phyloP scores from a whole-genome alignment of 2,113 vertebrate genomes.

The Mustela nigripes region DNA sequence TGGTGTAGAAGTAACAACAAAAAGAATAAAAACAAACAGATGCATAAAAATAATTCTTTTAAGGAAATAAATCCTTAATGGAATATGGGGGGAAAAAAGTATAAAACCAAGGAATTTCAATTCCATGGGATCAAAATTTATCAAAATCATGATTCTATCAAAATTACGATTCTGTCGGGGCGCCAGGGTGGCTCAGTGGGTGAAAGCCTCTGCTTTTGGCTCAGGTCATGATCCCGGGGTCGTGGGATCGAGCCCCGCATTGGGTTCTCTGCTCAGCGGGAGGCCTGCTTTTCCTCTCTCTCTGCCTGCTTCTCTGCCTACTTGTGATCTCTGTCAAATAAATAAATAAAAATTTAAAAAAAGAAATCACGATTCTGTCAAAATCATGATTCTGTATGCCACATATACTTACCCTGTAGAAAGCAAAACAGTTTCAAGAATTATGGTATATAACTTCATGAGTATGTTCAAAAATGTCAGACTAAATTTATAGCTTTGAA shows the following conservation, averaged over 20 bases:
- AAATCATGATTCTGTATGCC: neutral
- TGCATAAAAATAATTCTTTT: neutral
- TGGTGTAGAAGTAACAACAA: neutral
- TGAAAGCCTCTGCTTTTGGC: no score
- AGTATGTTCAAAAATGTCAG: neutral
- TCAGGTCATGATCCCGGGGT: no score
- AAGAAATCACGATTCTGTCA: neutral
- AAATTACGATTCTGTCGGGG: neutral
- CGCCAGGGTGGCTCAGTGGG: no score
- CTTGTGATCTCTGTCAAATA: no score
- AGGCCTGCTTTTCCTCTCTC: no score
- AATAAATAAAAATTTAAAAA: no score
- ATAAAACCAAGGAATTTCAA: neutral
- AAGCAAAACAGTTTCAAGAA: neutral
- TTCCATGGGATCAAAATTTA: neutral
- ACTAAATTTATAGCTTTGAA: neutral
- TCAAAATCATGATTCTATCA: neutral
- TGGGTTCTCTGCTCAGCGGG: no score
- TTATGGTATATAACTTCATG: neutral
- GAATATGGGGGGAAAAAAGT: neutral
- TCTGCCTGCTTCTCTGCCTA: no score
- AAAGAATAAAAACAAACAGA: neutral
- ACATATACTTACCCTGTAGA: neutral
- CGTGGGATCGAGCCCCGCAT: no score
- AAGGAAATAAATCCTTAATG: neutral